Percentiles rank a stretch among this genome's conserved stretches.
Evolutionary conservation across 2,113 vertebrate species (phyloP).

Genomic region (Nerophis ophidion): DNA sequence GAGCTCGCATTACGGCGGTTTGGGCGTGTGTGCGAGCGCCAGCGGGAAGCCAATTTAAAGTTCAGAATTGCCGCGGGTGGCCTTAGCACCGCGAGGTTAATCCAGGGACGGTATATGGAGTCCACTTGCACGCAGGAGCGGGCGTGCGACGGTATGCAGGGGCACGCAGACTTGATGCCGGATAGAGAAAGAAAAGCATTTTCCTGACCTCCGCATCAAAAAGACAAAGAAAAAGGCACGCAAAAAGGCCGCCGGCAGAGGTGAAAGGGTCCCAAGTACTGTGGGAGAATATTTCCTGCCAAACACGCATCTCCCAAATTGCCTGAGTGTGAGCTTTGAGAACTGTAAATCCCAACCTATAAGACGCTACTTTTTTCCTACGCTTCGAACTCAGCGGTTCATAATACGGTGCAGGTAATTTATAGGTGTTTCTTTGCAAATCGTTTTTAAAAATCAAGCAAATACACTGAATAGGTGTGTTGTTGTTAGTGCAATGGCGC

Average conservation of each 20-base stretch:
- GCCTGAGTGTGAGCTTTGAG: not conserved
- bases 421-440: too few species aligned
- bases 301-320: conserved; percentile 1
- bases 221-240: conserved; percentile 5
- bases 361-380: too few species aligned
- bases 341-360: too few species aligned
- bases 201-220: conserved; percentile 1
- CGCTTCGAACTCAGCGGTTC: too few species aligned
- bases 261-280: conserved; percentile 20
- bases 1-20: not conserved
- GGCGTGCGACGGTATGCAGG: conserved; percentile 17
- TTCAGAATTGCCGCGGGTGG: conserved; percentile 24
- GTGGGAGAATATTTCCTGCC: not conserved
- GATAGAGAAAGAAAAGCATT: conserved; percentile 10
- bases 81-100: conserved; percentile 36
- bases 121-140: conserved; percentile 25
- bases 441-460: too few species aligned
- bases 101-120: conserved; percentile 35
- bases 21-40: not conserved
- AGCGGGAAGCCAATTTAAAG: conserved; percentile 11
- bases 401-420: too few species aligned
- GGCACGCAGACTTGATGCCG: conserved; percentile 16
- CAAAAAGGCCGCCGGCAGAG: conserved; percentile 14
- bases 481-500: too few species aligned
- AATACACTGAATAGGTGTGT: too few species aligned